phyloP scores from a whole-genome alignment of 2,113 vertebrate genomes.

The Charadrius vociferus region DNA sequence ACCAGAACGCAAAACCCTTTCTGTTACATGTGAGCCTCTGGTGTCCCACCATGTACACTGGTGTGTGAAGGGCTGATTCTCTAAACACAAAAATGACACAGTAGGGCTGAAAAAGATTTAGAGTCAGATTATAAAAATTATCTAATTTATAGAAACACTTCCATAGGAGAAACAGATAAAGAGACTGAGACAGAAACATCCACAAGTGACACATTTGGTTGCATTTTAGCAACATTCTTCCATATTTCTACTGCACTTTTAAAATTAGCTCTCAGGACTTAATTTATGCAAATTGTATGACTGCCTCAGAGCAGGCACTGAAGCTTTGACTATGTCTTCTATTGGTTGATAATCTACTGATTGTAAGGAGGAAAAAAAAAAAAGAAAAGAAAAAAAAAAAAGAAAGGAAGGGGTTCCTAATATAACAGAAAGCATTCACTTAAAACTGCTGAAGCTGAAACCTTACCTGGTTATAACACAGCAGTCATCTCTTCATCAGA shows the following conservation, averaged over 20 bases:
- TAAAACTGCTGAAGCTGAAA: neutral
- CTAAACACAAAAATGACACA: neutral
- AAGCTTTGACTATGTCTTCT: neutral
- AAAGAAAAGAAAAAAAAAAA: too few species aligned
- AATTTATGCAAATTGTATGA: neutral
- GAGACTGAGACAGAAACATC: neutral
- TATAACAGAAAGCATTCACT: neutral
- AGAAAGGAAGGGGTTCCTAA: neutral
- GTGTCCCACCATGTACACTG: neutral
- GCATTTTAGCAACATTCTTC: neutral
- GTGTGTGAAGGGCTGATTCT: neutral
- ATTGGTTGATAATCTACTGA: neutral
- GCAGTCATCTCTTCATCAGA: neutral
- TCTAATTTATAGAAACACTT: neutral
- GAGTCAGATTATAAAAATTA: neutral
- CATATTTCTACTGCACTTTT: neutral
- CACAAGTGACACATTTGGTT: neutral
- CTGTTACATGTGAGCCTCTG: neutral
- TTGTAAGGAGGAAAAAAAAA: neutral
- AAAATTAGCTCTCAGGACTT: neutral
- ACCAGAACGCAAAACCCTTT: neutral
- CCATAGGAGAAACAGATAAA: neutral
- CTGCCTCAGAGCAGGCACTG: neutral
- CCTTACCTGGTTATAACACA: neutral
- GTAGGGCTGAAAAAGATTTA: neutral